These are phyloP conservation scores for Pachydiplax longipennis DNA, from an alignment of 2,888 invertebrate species.

Conservation along the genomic window DNA sequence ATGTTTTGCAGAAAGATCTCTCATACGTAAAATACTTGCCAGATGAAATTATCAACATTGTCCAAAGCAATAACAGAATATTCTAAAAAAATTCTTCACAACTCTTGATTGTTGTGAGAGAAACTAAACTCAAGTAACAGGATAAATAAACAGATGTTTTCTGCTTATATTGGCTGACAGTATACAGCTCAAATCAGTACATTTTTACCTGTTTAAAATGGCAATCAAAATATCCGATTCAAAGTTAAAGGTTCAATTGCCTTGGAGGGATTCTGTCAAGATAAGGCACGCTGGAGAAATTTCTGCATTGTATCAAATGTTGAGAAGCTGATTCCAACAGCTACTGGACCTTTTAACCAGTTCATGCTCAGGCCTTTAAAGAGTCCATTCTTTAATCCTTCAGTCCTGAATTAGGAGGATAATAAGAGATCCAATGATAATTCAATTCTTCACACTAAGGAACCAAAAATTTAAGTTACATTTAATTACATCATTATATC, in stretches of 20 bases:
- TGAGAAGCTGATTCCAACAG: constrained; percentile 95
- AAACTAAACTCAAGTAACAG: too few relatives aligned
- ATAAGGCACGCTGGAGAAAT: constrained; percentile 47
- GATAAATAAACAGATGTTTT: neutral
- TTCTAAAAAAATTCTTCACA: too few relatives aligned
- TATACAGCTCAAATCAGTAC: neutral
- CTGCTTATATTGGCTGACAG: neutral
- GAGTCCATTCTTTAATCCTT: constrained; percentile 88
- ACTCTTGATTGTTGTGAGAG: too few relatives aligned
- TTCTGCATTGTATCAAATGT: constrained; percentile 85
- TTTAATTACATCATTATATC: too few relatives aligned
- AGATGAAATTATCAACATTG: too few relatives aligned
- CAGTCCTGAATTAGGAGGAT: constrained; percentile 67
- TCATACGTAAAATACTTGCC: too few relatives aligned
- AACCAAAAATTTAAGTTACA: too few relatives aligned
- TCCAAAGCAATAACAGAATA: too few relatives aligned
- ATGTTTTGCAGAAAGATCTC: too few relatives aligned
- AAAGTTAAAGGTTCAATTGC: neutral
- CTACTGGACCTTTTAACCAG: constrained; percentile 93
- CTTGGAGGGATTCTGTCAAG: neutral
- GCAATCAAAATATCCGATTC: neutral
- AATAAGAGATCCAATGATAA: too few relatives aligned
- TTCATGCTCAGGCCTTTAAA: constrained; percentile 99
- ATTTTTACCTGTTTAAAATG: neutral
- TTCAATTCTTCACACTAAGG: too few relatives aligned